A percentile compares a stretch with the other conserved stretches of the same genome.
These are phyloP conservation scores for Eptatretus burgeri DNA, from an alignment of 2,113 vertebrate species.

Conservation along the genomic window DNA sequence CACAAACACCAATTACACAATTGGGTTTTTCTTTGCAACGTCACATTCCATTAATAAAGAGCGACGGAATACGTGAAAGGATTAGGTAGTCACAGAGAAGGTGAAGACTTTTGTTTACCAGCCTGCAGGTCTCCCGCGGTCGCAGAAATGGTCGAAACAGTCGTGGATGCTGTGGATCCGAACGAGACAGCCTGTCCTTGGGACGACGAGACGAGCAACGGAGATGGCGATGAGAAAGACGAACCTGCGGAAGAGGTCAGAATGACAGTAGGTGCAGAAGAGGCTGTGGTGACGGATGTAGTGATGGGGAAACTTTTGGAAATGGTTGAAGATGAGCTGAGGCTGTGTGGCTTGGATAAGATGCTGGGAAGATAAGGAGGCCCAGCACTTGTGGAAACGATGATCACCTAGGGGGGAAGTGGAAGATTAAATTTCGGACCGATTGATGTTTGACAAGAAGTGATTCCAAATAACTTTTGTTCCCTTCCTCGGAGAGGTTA, in stretches of 20 bases:
- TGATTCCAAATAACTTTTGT: no score
- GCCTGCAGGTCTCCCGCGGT: no score
- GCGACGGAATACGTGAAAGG: no score
- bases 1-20: no score
- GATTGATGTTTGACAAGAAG: no score
- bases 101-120: no score
- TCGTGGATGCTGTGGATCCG: no score
- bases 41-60: no score
- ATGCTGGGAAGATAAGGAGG: constrained; percentile 94
- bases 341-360: constrained; percentile 92
- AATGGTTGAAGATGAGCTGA: constrained; percentile 15
- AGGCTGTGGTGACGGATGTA: constrained; percentile 49
- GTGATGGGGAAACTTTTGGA: constrained; percentile 22
- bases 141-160: no score
- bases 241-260: background rate
- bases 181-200: background rate
- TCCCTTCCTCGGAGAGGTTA: no score
- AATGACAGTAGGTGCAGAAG: background rate
- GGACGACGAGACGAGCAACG: background rate
- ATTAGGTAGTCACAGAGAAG: no score
- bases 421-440: background rate
- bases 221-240: background rate
- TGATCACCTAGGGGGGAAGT: constrained; percentile 45
- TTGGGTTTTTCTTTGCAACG: no score
- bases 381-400: constrained; percentile 86